Conservation (phyloP, 2,797 vertebrate genomes). For the Poliocrania exsul region DNA sequence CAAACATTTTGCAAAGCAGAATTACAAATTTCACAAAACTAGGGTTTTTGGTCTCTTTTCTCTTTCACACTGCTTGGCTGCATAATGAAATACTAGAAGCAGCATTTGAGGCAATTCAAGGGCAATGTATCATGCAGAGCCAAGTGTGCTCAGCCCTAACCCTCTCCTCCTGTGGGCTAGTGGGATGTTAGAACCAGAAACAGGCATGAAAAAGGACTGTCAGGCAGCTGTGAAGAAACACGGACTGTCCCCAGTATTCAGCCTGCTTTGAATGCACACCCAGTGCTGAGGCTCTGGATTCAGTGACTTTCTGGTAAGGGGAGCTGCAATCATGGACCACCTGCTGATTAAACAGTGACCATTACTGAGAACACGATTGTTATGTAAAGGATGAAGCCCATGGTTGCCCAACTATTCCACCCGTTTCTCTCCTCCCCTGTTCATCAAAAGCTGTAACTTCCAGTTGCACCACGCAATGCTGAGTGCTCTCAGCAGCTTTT, state of each 20-base stretch:
- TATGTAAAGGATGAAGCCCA: not conserved
- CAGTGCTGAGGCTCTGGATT: not conserved
- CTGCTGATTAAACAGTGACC: not conserved
- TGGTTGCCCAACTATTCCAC: not conserved
- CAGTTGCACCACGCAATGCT: accelerated
- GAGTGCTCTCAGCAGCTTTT: not conserved
- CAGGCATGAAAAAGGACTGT: not conserved
- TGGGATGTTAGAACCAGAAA: not conserved
- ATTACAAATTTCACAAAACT: no score
- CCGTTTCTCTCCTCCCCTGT: not conserved
- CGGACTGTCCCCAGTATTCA: not conserved
- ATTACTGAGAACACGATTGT: not conserved
- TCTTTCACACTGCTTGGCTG: not conserved
- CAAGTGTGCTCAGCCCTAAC: not conserved
- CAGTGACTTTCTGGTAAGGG: not conserved
- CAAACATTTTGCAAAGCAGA: no score
- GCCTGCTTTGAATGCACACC: not conserved
- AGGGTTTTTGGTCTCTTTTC: no score
- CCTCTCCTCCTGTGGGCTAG: not conserved
- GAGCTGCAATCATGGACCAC: accelerated
- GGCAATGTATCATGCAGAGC: not conserved
- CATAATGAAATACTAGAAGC: not conserved
- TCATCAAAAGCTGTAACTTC: not conserved
- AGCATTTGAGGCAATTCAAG: not conserved
- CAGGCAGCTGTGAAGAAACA: not conserved